Evolutionary conservation across 2,113 vertebrate genomes (phyloP), one percentile per base, ranked within the genome.

Genomic region (Psettodes erumei): DNA sequence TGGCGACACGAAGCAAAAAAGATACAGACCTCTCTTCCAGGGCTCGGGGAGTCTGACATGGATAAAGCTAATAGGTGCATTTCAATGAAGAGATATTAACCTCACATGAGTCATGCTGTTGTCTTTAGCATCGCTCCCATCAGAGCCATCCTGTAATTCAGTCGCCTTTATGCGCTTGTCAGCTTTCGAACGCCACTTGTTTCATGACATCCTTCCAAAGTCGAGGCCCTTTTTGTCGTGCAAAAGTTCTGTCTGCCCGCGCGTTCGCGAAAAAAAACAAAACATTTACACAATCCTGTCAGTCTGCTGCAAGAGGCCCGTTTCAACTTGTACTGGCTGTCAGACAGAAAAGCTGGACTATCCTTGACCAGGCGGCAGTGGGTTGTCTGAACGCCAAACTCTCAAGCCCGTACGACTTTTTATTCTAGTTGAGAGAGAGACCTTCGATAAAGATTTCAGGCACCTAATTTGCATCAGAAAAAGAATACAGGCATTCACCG

Each of bases 1-100:
- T 71, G 83, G 75, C 76, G 76, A 88, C 86, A 83, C 59, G 21
- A 71, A 21, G 55, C 73, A 64, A 65, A 81, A n/a, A 48, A 56
- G 55, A 81, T 23, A 79, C 50, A 86, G 71, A 55, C 67, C 68
- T 79, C 33, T 71, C 56, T 63, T 51, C 16, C 60, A 72, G 67
- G 75, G 66, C 84, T 83, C 38, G 8, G 51, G n/a, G 75, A 86
- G 74, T 65, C 77, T 62, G 15, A 59, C 67, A 78, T 54, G 38
- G 63, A 71, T 78, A 75, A 84, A 62, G 68, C 71, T 82, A 85
- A 85, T 83, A 63, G 66, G 55, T 66, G 67, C 81, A 79, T 77
- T 82, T 81, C 30, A 85, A 82, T 84, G 58, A 88, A 75, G 60
- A 27, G 3, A 35, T 33, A 81, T 55, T 50, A 78, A 81, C 32